Base-by-base conservation (phyloP, 2,888 invertebrate genomes). In the Tridacna gigas region DNA sequence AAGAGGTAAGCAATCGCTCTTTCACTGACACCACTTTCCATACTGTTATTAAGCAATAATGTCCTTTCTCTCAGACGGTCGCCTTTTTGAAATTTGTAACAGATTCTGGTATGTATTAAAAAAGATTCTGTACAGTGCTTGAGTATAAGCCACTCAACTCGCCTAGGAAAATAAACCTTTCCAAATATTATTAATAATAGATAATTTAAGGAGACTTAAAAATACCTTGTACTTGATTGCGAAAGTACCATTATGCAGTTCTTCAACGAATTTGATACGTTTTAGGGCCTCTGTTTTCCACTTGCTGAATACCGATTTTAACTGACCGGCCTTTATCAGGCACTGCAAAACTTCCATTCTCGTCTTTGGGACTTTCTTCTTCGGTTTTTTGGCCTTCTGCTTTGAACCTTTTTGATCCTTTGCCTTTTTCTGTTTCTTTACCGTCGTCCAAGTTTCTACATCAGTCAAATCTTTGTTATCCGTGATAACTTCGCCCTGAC, bases 231-330 rank as follows among this genome's bases (percentile, higher is more conserved):
- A 86, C 48, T 79, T 83, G 0, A 65, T 69, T 12, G 80, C 76
- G 47, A 81, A 86, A 47, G 80, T 77, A 4, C 86, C 86, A 20
- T 77, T 67, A 26, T 86, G 79, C 13, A 86, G 15, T 22, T 74
- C 69, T 47, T 83, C 79, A 5, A 66, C 47, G 28, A 86, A 22
- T 25, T 69, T 63, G 0, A 86, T 51, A n/a, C 60, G 63, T 61
- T 74, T 79, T 47, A 86, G 74, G 25, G 80, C 47, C 9, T 83
- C 86, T 26, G 81, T 83, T 67, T 83, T 86, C 67, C 83, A 83
- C 22, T 74, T 73, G 51, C 83, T 86, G 51, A 83, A 77, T 61
- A 81, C 79, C 4, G 86, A 83, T 56, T 74, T 79, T 51, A 86
- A n/a, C 56, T 83, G 83, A 13, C 83, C 83, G 0, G 74, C 69